Evolutionary conservation across 2,888 invertebrate species (phyloP).

Genomic region (Hedychridium roseum): DNA sequence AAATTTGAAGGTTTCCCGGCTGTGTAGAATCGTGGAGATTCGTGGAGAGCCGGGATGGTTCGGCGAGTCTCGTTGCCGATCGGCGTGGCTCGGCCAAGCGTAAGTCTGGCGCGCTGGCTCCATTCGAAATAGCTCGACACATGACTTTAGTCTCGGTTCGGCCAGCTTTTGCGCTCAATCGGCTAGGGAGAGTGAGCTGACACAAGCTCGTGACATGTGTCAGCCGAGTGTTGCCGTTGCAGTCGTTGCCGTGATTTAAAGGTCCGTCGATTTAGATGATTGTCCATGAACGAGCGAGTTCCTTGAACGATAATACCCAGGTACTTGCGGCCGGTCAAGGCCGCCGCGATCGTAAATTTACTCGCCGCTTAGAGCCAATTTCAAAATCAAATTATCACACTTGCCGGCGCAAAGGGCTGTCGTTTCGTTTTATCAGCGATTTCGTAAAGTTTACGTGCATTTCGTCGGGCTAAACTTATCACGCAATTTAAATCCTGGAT

Average conservation of each 20-base stretch:
- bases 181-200: slow-evolving; percentile 33
- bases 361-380: too few species aligned
- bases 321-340: too few species aligned
- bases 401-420: too few species aligned
- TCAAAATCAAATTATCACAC: too few species aligned
- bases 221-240: slow-evolving; percentile 37
- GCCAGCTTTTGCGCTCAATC: slow-evolving; percentile 38
- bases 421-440: too few species aligned
- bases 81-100: slow-evolving; percentile 24
- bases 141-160: slow-evolving; percentile 45
- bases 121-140: slow-evolving; percentile 23
- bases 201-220: slow-evolving; percentile 39
- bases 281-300: too few species aligned
- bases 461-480: too few species aligned
- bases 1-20: too few species aligned
- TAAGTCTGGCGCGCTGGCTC: slow-evolving; percentile 18
- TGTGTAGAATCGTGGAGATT: not conserved
- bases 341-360: too few species aligned
- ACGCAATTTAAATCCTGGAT: too few species aligned
- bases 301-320: too few species aligned
- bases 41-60: not conserved
- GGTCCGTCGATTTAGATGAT: slow-evolving; percentile 43
- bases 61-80: slow-evolving; percentile 15
- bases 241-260: slow-evolving; percentile 27
- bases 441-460: too few species aligned